A percentile compares a stretch with the other conserved stretches of the same genome.
Evolutionary conservation across 2,797 vertebrate species (phyloP).

Genomic region (Tiaroga cobitis): DNA sequence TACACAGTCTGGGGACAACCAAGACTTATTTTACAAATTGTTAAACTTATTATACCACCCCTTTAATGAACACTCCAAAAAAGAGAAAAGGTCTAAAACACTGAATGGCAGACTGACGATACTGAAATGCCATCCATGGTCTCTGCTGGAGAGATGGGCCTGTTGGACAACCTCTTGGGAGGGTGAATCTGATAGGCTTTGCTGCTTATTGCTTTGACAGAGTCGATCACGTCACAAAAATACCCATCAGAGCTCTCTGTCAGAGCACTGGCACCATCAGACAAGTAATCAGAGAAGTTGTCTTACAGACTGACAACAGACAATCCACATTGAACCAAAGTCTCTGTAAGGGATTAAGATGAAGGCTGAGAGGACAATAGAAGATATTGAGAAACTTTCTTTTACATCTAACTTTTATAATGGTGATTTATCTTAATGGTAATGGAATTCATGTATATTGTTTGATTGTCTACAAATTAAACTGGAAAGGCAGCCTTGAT

Average conservation of each 20-base stretch:
- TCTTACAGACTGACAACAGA: constrained; percentile 70
- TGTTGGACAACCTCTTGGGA: constrained; percentile 51
- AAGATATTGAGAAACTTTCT: constrained; percentile 17
- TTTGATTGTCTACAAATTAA: neutral
- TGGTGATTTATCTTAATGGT: neutral
- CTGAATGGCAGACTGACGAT: neutral
- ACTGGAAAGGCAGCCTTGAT: neutral
- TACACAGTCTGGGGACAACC: too few species aligned
- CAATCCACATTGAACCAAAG: constrained; percentile 70
- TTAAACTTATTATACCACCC: too few species aligned
- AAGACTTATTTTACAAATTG: too few species aligned
- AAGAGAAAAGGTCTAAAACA: neutral
- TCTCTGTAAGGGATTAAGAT: constrained; percentile 61
- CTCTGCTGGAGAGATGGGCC: neutral
- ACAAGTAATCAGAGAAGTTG: constrained; percentile 66
- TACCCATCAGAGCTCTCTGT: constrained; percentile 69
- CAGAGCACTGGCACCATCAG: constrained; percentile 57
- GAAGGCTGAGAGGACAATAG: constrained; percentile 66
- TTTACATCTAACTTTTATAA: neutral
- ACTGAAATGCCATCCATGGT: constrained; percentile 7
- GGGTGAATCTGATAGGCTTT: constrained; percentile 48
- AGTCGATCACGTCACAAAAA: constrained; percentile 62
- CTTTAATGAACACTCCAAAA: neutral
- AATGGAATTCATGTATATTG: neutral
- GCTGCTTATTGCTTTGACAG: constrained; percentile 54